phyloP scores from a whole-genome alignment of 2,797 vertebrate species.

The Arremon brunneinucha region DNA sequence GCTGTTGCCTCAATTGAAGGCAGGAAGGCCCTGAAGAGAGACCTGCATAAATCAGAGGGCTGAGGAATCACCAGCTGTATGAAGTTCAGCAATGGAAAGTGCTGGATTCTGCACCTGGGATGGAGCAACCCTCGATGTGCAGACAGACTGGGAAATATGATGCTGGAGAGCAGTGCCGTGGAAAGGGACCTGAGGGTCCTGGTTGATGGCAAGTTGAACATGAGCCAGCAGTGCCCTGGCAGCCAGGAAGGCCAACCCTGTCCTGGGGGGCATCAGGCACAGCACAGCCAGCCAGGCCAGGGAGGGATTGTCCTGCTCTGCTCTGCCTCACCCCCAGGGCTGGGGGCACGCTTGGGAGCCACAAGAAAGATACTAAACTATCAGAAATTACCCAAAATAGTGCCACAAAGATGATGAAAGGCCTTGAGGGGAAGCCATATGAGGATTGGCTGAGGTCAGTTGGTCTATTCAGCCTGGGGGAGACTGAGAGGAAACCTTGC shows the following conservation, averaged over 20 bases:
- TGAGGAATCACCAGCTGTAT: background rate
- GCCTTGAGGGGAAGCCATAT: background rate
- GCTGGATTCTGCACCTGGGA: background rate
- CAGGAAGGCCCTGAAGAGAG: background rate
- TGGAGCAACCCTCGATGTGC: background rate
- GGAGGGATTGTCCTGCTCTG: background rate
- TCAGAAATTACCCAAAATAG: background rate
- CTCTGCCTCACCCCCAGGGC: background rate
- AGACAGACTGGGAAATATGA: background rate
- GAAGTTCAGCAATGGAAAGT: background rate
- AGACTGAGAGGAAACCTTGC: background rate
- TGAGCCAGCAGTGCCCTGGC: background rate
- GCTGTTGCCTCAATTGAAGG: rapidly evolving
- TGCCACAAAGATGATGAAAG: background rate
- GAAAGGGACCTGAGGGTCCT: background rate
- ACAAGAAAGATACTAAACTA: background rate
- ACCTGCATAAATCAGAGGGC: background rate
- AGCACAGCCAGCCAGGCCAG: rapidly evolving
- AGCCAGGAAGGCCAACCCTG: rapidly evolving
- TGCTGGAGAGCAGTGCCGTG: background rate
- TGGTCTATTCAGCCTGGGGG: background rate
- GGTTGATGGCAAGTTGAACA: rapidly evolving
- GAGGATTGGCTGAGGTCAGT: background rate
- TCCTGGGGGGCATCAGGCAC: background rate
- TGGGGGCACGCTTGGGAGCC: background rate